Evolutionary conservation across 2,888 invertebrate species (phyloP), one percentile per base, ranked within the genome.

Genomic region (Tachina lurida): DNA sequence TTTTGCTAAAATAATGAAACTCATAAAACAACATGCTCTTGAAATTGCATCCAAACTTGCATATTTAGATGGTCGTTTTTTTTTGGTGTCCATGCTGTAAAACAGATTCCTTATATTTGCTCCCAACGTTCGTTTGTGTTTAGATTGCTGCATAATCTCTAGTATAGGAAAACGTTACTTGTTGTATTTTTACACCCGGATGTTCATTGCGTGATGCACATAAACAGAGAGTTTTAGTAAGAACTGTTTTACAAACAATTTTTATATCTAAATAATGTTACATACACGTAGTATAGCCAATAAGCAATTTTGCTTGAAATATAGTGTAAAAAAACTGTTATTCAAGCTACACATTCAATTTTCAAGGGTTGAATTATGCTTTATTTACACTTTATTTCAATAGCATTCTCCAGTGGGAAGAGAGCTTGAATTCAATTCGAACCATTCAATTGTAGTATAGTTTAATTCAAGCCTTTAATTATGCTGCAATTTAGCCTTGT

Each of bases 81-180:
- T 73, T 73, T 58, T 39, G 19, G 19, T 52, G 31, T 63, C 10
- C 10, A 47, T 31, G 15, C 54, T 31, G 31, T 31, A n/a, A 47
- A 39, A 45, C 43, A 45, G 5, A 47, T 76, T 65, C 45, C 31
- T 17, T n/a, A 52, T 54, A 63, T 54, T 63, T 54, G 41, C 54
- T 47, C 39, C n/a, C 58, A 68, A n/a, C 13, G n/a, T 47, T 58
- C 17, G 47, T 39, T 77, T 58, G 22, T 12, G 10, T 75, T 75
- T 62, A 41, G n/a, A 31, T 60, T 47, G 39, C 45, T 52, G 54
- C 43, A 43, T 75, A 43, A 75, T 75, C 54, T 52, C 52, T 63
- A 52, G 63, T 31, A n/a, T n/a, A 22, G 43, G 12, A 12, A 54
- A 74, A 13, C 15, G 39, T 39, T 41, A 58, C 47, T 67, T 58